These are phyloP conservation scores for Caenorhabditis sulstoni DNA, from an alignment of 2,888 invertebrate genomes.

Conservation along the genomic window DNA sequence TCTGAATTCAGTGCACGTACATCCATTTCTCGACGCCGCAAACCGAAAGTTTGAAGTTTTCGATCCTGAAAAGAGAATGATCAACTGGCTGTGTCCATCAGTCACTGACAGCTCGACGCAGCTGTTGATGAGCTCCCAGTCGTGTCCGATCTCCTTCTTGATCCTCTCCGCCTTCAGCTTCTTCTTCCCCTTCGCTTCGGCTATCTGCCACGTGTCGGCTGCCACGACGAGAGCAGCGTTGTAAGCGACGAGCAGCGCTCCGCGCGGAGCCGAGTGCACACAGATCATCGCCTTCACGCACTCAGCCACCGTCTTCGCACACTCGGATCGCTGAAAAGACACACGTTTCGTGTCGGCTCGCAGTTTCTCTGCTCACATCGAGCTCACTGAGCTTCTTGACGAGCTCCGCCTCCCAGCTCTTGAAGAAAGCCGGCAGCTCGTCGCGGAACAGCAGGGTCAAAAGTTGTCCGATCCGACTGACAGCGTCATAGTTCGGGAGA, in stretches of 20 bases:
- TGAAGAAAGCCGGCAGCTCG: conserved; percentile 40
- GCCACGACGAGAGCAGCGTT: conserved; percentile 55
- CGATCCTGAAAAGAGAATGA: conserved; percentile 39
- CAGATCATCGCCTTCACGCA: conserved; percentile 45
- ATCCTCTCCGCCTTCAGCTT: conserved; percentile 34
- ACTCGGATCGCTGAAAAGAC: conserved; percentile 36
- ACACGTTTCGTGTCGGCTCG: neutral
- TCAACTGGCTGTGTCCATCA: neutral
- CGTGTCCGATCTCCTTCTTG: conserved; percentile 46
- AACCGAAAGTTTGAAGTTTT: conserved; percentile 32
- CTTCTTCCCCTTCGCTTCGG: conserved; percentile 43
- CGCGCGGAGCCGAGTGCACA: conserved; percentile 44
- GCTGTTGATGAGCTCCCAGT: conserved; percentile 39
- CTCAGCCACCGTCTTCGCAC: conserved; percentile 24
- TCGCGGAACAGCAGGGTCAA: conserved; percentile 45
- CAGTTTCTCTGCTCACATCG: conserved; percentile 25
- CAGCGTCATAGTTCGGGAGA: conserved; percentile 52
- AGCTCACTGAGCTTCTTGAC: conserved; percentile 34
- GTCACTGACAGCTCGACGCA: conserved; percentile 42
- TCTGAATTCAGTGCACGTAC: neutral
- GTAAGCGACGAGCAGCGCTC: conserved; percentile 52
- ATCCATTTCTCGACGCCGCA: conserved; percentile 50
- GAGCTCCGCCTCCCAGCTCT: conserved; percentile 51
- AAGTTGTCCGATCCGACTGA: conserved; percentile 55
- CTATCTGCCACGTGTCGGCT: conserved; percentile 57